Evolutionary conservation across 2,888 invertebrate genomes (phyloP), one percentile per base, ranked within the genome.

Genomic region (Carabus problematicus): DNA sequence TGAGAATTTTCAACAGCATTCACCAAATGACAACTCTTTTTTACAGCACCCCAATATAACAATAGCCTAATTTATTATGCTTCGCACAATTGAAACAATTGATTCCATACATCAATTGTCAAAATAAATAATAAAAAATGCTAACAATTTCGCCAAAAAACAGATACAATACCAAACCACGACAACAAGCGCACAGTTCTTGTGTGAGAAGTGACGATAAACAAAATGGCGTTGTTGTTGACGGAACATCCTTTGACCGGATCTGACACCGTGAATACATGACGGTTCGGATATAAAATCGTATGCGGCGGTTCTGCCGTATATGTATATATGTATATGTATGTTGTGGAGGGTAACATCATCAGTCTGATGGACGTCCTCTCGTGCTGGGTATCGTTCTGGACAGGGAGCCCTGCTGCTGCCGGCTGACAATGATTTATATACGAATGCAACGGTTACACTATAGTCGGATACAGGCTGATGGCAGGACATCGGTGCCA

Each of bases 391-490:
- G 52, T 52, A 52, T 52, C 52, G 52, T 16, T 18, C 52, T 52
- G 52, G 52, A 52, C 52, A 52, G n/a, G 41, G 42, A 18, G 41
- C 16, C 41, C 42, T 59, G 40, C 58, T 56, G 59, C 59, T 47
- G 45, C 55, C 55, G 55, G 62, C 62, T 69, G 69, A 69, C 69
- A 69, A 69, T 69, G 69, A 69, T 69, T 69, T 69, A 69, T 69
- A 61, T 56, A 39, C 69, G 69, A 69, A 62, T 69, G 69, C 69
- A 69, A 69, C 69, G 69, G 67, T 60, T 60, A 68, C 67, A 61
- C 45, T 56, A 62, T 45, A 64, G 29, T 64, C 66, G 58, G 66
- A 59, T 67, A 52, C 66, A 60, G 61, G 19, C 61, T 52, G 67
- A 67, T 67, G 67, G 67, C 60, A 67, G 67, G 58, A 66, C 59